Conservation (phyloP, 2,888 invertebrate species). For the Pollenia labialis region DNA sequence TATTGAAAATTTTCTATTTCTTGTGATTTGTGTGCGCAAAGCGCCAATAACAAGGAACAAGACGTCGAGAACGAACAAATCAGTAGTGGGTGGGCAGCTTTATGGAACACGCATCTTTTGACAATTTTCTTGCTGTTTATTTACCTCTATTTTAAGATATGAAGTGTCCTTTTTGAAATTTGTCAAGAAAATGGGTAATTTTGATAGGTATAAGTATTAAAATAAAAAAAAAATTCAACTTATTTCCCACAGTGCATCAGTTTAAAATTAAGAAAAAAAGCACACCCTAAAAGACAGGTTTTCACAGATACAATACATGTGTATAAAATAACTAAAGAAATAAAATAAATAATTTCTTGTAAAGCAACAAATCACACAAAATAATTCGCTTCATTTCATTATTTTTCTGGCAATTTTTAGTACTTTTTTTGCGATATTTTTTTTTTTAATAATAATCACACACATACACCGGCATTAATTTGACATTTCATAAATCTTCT, state of each 20-base stretch:
- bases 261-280: slow-evolving; percentile 52
- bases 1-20: too few relatives aligned
- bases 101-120: too few relatives aligned
- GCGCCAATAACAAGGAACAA: too few relatives aligned
- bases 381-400: slow-evolving; percentile 55
- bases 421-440: neutral
- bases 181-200: too few relatives aligned
- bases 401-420: slow-evolving; percentile 41
- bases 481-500: slow-evolving; percentile 66
- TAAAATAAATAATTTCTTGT: slow-evolving; percentile 64
- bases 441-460: neutral
- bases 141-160: too few relatives aligned
- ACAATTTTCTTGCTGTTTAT: too few relatives aligned
- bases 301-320: slow-evolving; percentile 6
- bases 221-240: slow-evolving; percentile 18
- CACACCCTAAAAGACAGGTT: slow-evolving; percentile 73
- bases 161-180: too few relatives aligned
- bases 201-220: neutral
- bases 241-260: slow-evolving; percentile 39
- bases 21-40: too few relatives aligned
- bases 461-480: slow-evolving; percentile 22
- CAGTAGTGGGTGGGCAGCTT: too few relatives aligned
- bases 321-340: slow-evolving; percentile 27
- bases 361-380: slow-evolving; percentile 67
- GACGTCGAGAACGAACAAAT: too few relatives aligned